phyloP scores from a whole-genome alignment of 1,140 invertebrate genomes.

The Contarinia nasturtii region DNA sequence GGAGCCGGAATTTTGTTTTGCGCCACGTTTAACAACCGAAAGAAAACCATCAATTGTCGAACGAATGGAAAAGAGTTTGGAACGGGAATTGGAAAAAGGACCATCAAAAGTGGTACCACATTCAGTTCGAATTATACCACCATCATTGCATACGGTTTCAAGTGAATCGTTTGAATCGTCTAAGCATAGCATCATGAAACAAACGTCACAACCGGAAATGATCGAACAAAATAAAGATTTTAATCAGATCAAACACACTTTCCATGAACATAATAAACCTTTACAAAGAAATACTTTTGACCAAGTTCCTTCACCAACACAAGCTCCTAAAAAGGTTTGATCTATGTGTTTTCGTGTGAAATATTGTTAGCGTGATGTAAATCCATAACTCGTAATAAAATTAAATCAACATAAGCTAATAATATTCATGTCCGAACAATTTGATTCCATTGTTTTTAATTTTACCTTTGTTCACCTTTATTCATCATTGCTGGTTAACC shows the following conservation, averaged over 20 bases:
- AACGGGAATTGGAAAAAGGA: conserved; percentile 30
- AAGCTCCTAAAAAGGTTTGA: not conserved
- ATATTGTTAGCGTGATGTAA: too few relatives aligned
- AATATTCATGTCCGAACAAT: too few relatives aligned
- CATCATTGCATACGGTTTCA: conserved; percentile 9
- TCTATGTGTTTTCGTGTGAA: too few relatives aligned
- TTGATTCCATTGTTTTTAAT: too few relatives aligned
- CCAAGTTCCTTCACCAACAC: not conserved
- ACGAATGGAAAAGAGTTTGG: conserved; percentile 32
- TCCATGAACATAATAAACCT: not conserved
- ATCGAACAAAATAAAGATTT: conserved; percentile 24
- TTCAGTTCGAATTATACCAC: conserved; percentile 28
- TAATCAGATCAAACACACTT: not conserved
- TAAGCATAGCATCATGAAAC: not conserved
- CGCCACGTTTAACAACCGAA: conserved; percentile 14
- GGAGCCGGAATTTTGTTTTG: conserved; percentile 42
- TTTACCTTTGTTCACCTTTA: too few relatives aligned
- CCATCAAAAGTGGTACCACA: conserved; percentile 30
- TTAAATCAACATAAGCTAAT: too few relatives aligned
- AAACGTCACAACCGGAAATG: conserved; percentile 15
- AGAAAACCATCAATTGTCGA: conserved; percentile 33
- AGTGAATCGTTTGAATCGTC: not conserved
- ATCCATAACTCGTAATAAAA: too few relatives aligned
- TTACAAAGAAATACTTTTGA: not conserved
- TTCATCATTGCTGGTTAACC: too few relatives aligned